phyloP scores from a whole-genome alignment of 2,113 vertebrate genomes.

The Tylochromis polylepis region DNA sequence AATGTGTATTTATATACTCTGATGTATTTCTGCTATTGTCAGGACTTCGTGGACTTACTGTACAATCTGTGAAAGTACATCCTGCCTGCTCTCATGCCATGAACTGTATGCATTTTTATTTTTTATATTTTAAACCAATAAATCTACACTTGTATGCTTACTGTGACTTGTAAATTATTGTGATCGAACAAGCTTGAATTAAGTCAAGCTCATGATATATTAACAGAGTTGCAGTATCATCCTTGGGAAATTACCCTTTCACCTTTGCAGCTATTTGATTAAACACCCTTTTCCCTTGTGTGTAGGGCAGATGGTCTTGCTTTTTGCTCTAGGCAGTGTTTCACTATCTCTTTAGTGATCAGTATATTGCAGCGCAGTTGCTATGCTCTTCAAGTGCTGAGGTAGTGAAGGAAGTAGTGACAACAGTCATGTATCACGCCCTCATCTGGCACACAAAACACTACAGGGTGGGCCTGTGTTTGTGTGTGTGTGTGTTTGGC shows the following conservation, averaged over 20 bases:
- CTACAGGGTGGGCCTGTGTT: constrained; percentile 31
- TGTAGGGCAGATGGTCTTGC: constrained; percentile 10
- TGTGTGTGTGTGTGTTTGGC: constrained; percentile 3
- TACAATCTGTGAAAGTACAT: constrained; percentile 15
- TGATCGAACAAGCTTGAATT: not conserved
- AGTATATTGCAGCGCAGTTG: constrained; percentile 8
- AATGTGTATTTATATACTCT: constrained; percentile 42
- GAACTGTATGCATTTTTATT: constrained; percentile 24
- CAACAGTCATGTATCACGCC: constrained; percentile 59
- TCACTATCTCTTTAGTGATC: constrained; percentile 1
- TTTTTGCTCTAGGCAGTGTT: constrained; percentile 31
- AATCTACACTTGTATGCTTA: not conserved
- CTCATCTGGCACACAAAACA: constrained; percentile 53
- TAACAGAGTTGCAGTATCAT: not conserved
- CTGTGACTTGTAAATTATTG: not conserved
- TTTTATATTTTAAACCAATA: constrained; percentile 23
- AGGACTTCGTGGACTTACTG: constrained; percentile 15
- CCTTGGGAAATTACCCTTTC: not conserved
- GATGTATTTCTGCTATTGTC: constrained; percentile 10
- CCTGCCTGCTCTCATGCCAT: constrained; percentile 7
- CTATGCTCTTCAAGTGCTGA: constrained; percentile 26
- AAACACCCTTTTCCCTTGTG: constrained; percentile 17
- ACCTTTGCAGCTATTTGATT: constrained; percentile 37
- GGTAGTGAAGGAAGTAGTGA: constrained; percentile 48
- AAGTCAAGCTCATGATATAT: not conserved